Evolutionary conservation across 2,797 vertebrate species (phyloP).

Genomic region (Margarornis squamiger): DNA sequence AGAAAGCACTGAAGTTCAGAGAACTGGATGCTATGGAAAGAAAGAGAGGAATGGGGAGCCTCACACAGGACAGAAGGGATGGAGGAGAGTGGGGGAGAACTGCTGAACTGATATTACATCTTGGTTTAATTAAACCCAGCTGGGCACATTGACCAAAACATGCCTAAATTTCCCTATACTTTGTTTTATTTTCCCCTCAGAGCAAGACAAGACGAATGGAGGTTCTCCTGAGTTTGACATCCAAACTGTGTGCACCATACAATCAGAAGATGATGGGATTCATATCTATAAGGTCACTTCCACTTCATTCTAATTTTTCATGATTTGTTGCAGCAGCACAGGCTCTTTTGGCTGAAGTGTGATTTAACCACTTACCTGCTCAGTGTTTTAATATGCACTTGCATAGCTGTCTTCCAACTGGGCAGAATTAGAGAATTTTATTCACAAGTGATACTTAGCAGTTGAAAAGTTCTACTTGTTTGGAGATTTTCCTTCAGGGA

Average conservation of each 20-base stretch:
- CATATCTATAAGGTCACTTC: neutral
- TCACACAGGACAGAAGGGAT: neutral
- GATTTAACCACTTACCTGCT: neutral
- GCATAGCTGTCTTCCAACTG: neutral
- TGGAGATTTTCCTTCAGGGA: neutral
- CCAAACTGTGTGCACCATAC: neutral
- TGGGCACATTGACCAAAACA: neutral
- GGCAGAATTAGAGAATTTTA: neutral
- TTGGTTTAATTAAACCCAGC: neutral
- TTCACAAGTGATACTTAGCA: neutral
- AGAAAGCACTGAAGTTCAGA: neutral
- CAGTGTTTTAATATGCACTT: neutral
- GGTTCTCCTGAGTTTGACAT: neutral
- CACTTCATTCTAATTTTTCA: neutral
- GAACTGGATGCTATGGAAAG: neutral
- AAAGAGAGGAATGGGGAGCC: neutral
- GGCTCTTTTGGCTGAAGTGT: neutral
- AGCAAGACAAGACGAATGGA: neutral
- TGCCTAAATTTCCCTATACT: neutral
- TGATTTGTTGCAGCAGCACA: neutral
- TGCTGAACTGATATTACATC: neutral
- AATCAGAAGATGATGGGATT: neutral
- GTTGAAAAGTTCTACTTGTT: neutral
- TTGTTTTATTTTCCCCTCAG: fast-evolving
- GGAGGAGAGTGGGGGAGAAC: neutral